Evolutionary conservation across 1,140 invertebrate species (phyloP).

Genomic region (Bombus waltoni): DNA sequence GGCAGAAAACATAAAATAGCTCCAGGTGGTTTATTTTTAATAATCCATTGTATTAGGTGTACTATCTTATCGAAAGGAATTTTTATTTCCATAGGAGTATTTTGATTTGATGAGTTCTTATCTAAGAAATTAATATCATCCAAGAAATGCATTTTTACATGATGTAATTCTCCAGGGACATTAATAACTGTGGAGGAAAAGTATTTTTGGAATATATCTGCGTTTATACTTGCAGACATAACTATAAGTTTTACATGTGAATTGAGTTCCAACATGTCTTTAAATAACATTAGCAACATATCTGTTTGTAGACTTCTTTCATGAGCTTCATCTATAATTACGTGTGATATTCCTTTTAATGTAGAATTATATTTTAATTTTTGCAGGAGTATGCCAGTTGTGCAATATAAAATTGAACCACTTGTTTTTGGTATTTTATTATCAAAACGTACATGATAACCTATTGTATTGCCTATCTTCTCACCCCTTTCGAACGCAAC

Average conservation of each 20-base stretch:
- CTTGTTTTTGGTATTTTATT: slow-evolving; percentile 62
- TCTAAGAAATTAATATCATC: slow-evolving; percentile 74
- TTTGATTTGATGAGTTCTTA: background rate
- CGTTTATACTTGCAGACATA: slow-evolving; percentile 95
- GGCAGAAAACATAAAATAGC: slow-evolving; percentile 87
- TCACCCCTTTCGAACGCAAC: slow-evolving; percentile 92
- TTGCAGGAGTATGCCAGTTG: slow-evolving; percentile 90
- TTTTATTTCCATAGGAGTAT: too few relatives aligned
- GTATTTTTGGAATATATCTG: slow-evolving; percentile 88
- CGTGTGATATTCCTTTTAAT: slow-evolving; percentile 84
- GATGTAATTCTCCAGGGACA: slow-evolving; percentile 83
- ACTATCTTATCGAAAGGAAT: slow-evolving; percentile 14
- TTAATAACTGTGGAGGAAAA: slow-evolving; percentile 83
- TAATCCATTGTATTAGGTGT: slow-evolving; percentile 77
- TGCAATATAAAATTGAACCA: slow-evolving; percentile 86
- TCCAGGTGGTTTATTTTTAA: slow-evolving; percentile 80
- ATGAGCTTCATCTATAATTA: slow-evolving; percentile 92
- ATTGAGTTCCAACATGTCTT: slow-evolving; percentile 81
- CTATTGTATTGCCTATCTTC: slow-evolving; percentile 91
- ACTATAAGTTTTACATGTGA: slow-evolving; percentile 86
- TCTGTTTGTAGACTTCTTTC: slow-evolving; percentile 88
- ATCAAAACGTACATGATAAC: slow-evolving; percentile 87
- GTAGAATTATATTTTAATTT: slow-evolving; percentile 84
- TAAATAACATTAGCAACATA: slow-evolving; percentile 84
- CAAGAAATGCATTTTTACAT: slow-evolving; percentile 85